Percentiles rank a stretch among this genome's conserved stretches.
Evolutionary conservation across 2,797 vertebrate species (phyloP).

Genomic region (Platalea minor): DNA sequence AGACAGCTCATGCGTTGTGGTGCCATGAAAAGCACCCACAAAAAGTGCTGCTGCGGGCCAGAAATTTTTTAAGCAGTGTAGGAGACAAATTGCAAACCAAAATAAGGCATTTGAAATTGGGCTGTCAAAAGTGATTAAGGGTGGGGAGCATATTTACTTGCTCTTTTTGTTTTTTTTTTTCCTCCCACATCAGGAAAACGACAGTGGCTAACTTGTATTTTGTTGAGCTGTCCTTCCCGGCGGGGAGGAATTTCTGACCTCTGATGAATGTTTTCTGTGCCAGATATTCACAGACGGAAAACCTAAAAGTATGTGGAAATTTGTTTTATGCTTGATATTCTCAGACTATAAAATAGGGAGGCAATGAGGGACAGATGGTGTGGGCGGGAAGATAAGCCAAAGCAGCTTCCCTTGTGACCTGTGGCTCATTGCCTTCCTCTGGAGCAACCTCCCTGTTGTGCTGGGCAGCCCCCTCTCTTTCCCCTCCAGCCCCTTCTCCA

Average conservation of each 20-base stretch:
- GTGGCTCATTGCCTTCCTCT: background rate
- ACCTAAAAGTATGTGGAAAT: background rate
- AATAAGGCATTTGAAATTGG: background rate
- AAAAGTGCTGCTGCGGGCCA: background rate
- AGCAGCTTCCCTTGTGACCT: background rate
- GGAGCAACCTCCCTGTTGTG: background rate
- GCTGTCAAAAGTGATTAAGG: background rate
- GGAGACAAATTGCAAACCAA: background rate
- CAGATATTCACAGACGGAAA: background rate
- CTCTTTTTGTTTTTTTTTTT: too few species aligned
- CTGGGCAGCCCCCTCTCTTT: background rate
- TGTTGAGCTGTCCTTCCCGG: background rate
- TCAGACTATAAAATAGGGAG: background rate
- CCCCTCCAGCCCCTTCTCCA: background rate
- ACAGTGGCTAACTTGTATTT: background rate
- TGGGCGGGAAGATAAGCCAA: background rate
- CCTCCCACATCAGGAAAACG: background rate
- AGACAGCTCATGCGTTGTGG: accelerated
- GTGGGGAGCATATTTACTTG: background rate
- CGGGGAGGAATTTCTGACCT: background rate
- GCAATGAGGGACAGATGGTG: background rate
- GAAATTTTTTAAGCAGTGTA: background rate
- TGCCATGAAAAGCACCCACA: background rate
- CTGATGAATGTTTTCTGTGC: background rate
- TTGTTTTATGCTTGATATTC: background rate